These are phyloP conservation scores for Nothocercus nigrocapillus DNA, from an alignment of 2,113 vertebrate species.

Conservation along the genomic window DNA sequence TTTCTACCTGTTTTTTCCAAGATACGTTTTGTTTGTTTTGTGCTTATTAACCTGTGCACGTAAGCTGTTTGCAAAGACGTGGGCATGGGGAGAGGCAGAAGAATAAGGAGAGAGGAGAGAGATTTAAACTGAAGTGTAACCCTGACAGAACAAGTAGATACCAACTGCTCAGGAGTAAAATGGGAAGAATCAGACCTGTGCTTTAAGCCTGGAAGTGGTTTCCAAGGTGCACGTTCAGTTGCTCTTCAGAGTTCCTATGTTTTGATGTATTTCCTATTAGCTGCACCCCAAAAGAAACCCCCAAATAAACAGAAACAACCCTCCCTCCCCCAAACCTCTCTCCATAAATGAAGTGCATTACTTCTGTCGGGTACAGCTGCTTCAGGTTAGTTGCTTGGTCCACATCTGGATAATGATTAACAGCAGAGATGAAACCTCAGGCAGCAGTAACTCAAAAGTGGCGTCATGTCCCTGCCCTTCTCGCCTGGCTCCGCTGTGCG, in stretches of 20 bases:
- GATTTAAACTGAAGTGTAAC: neutral
- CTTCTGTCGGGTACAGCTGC: neutral
- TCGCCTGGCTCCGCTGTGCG: neutral
- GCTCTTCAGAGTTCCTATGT: neutral
- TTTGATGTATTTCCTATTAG: neutral
- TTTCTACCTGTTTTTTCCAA: neutral
- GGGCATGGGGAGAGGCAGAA: neutral
- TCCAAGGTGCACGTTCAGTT: neutral
- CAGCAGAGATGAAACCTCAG: neutral
- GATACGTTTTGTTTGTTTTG: neutral
- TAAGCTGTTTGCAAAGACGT: neutral
- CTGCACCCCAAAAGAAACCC: neutral
- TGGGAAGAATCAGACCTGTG: slow-evolving; percentile 1
- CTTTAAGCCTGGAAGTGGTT: slow-evolving; percentile 49
- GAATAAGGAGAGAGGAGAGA: neutral
- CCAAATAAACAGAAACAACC: neutral
- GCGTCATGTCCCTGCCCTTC: neutral
- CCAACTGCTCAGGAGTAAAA: neutral
- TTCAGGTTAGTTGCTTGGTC: neutral
- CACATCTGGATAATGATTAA: slow-evolving; percentile 39
- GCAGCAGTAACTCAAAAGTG: neutral
- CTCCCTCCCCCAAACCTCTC: neutral
- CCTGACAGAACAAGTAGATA: neutral
- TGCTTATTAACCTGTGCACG: neutral
- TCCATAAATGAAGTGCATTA: neutral